Percentiles rank a stretch among this genome's conserved stretches.
Evolutionary conservation across 2,888 invertebrate genomes (phyloP).

Genomic region (Megalurothrips usitatus): DNA sequence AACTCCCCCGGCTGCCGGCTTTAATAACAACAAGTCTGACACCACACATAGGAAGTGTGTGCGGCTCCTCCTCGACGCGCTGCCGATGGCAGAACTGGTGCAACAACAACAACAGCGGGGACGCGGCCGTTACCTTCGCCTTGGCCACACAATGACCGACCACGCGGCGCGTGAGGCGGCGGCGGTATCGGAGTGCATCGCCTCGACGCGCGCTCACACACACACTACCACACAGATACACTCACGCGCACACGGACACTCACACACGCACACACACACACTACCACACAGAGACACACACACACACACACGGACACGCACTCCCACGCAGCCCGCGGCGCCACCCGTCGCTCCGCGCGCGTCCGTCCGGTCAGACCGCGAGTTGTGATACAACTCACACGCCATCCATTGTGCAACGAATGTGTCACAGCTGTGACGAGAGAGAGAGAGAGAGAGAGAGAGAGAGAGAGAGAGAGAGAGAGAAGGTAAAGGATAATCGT

Average conservation of each 20-base stretch:
- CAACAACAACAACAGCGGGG: no score
- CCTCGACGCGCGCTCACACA: not conserved
- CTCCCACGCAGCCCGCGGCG: not conserved
- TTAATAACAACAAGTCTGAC: no score
- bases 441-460: not conserved
- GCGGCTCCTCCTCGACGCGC: no score
- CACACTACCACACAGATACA: no score
- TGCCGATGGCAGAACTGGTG: no score
- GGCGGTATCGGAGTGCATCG: not conserved
- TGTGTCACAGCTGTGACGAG: not conserved
- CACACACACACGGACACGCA: not conserved
- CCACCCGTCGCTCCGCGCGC: not conserved
- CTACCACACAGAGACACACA: no score
- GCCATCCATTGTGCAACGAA: constrained; percentile 1
- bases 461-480: not conserved
- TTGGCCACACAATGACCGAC: no score
- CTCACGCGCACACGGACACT: not conserved
- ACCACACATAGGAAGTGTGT: no score
- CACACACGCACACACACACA: not conserved
- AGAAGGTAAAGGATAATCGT: no score
- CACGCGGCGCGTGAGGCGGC: no score
- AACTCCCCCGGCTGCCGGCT: no score
- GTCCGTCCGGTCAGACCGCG: not conserved
- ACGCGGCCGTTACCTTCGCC: no score
- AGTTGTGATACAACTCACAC: not conserved